Conservation (phyloP, 1,140 invertebrate species). For the Carposina sasakii region DNA sequence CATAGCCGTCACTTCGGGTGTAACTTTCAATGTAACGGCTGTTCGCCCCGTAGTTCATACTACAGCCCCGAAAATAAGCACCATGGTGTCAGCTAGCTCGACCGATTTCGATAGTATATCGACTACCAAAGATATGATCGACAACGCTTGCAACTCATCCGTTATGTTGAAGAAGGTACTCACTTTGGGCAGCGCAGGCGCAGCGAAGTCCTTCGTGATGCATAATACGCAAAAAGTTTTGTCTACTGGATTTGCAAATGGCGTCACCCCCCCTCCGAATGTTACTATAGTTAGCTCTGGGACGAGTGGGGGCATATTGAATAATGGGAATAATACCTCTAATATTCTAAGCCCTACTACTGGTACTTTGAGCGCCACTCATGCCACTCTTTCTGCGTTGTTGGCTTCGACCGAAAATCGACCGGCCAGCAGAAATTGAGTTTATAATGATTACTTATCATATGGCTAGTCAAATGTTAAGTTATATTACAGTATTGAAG, state of each 20-base stretch:
- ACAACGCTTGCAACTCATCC: slow-evolving; percentile 67
- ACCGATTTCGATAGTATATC: slow-evolving; percentile 56
- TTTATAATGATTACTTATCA: too few relatives aligned
- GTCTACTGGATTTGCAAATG: slow-evolving; percentile 62
- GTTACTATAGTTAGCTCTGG: slow-evolving; percentile 65
- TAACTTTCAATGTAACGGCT: slow-evolving; percentile 52
- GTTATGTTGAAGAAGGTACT: slow-evolving; percentile 71
- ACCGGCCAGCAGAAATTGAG: slow-evolving; percentile 52
- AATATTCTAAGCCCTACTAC: slow-evolving; percentile 50
- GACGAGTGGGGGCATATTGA: slow-evolving; percentile 37
- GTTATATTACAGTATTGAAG: too few relatives aligned
- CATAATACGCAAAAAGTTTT: slow-evolving; percentile 69
- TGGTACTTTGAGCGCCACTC: slow-evolving; percentile 65
- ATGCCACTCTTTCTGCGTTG: slow-evolving; percentile 65
- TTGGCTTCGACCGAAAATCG: slow-evolving; percentile 54
- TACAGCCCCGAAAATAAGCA: slow-evolving; percentile 48
- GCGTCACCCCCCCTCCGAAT: slow-evolving; percentile 53
- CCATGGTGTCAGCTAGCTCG: slow-evolving; percentile 34
- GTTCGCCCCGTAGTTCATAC: slow-evolving; percentile 45
- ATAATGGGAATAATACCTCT: slow-evolving; percentile 29
- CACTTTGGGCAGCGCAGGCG: slow-evolving; percentile 62
- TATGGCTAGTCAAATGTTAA: too few relatives aligned
- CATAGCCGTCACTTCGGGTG: slow-evolving; percentile 34
- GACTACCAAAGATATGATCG: slow-evolving; percentile 68
- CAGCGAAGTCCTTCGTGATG: slow-evolving; percentile 68